Evolutionary conservation across 37 sponge, comb jelly and placozoan species (phyloP).

Genomic region (Beroe ovata): DNA sequence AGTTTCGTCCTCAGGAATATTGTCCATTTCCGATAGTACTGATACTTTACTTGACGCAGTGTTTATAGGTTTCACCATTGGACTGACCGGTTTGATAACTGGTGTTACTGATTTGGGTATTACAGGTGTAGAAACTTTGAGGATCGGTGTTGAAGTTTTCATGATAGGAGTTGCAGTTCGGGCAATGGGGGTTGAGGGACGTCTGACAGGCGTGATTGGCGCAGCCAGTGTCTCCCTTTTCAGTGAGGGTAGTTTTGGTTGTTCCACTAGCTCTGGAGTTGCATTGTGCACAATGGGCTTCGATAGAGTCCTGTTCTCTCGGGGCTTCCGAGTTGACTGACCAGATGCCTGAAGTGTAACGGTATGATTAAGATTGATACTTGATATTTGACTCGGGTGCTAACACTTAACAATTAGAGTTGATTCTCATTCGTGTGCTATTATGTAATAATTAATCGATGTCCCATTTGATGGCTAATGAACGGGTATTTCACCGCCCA

Average conservation of each 20-base stretch:
- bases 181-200: constrained; percentile 6
- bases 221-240: neutral
- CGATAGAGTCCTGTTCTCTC: neutral
- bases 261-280: constrained; percentile 22
- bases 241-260: neutral
- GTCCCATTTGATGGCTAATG: no score
- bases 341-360: neutral
- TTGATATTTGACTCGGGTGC: no score
- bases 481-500: no score
- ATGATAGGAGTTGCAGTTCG: neutral
- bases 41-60: constrained; percentile 51
- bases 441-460: no score
- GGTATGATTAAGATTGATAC: neutral
- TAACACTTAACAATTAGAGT: no score
- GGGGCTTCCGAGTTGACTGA: neutral
- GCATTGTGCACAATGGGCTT: neutral
- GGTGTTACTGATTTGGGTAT: neutral
- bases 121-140: neutral
- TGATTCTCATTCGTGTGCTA: no score
- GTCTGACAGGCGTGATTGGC: neutral
- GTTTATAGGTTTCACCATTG: constrained; percentile 33
- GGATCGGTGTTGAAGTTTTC: neutral
- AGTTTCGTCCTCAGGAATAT: neutral
- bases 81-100: neutral
- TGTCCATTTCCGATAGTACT: constrained; percentile 13